Conservation (phyloP, 2,888 invertebrate genomes). For the Lutraria lutraria region DNA sequence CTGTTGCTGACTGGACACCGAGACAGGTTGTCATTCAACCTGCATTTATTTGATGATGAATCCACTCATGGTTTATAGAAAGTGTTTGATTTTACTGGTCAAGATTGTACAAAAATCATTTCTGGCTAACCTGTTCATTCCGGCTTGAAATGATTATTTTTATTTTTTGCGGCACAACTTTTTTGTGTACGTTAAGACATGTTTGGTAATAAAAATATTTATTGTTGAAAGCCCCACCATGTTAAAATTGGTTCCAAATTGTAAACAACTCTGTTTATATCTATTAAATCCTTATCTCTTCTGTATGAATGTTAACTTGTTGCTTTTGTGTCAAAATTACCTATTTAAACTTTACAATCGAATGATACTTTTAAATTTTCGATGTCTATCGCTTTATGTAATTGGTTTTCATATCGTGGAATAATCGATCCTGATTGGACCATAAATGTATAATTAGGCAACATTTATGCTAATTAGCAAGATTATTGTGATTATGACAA, state of each 20-base stretch:
- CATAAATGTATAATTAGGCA: conserved; percentile 67
- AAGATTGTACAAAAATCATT: too few species aligned
- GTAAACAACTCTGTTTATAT: background rate
- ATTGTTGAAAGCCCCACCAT: background rate
- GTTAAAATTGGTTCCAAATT: background rate
- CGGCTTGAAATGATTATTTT: background rate
- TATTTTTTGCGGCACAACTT: background rate
- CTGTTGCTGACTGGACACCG: too few species aligned
- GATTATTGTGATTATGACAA: conserved; percentile 59
- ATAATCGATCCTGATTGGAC: conserved; percentile 61
- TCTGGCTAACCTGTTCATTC: too few species aligned
- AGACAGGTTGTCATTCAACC: too few species aligned
- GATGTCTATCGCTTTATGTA: conserved; percentile 45
- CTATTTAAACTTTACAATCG: conserved; percentile 15
- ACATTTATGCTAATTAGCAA: conserved; percentile 67
- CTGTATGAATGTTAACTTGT: background rate
- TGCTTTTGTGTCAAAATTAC: conserved; percentile 18
- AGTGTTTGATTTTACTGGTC: too few species aligned
- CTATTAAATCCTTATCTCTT: background rate
- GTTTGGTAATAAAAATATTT: background rate
- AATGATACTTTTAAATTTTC: conserved; percentile 25
- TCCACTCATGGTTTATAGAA: too few species aligned
- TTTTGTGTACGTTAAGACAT: background rate
- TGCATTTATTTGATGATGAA: too few species aligned
- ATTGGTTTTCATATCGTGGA: conserved; percentile 60